Percentiles rank a stretch among this genome's conserved stretches.
These are phyloP conservation scores for Streblospio benedicti DNA, from an alignment of 1,140 invertebrate species.

Conservation along the genomic window DNA sequence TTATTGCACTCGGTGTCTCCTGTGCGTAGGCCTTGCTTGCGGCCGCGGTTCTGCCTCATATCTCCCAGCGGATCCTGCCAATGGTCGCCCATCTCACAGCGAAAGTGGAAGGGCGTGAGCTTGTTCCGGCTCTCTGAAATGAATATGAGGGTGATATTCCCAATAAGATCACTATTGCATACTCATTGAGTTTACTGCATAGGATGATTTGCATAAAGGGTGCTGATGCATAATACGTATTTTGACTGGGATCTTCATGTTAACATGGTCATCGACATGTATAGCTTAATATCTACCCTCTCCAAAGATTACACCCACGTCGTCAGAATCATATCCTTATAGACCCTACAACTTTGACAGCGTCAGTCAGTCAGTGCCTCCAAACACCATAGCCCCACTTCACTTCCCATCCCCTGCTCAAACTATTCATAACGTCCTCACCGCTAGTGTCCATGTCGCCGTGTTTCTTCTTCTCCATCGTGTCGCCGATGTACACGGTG, in stretches of 20 bases:
- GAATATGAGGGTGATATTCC: too few species aligned
- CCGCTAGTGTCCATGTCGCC: neutral
- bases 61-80: constrained; percentile 1
- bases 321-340: neutral
- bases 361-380: neutral
- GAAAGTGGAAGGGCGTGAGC: neutral
- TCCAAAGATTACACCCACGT: neutral
- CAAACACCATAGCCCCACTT: too few species aligned
- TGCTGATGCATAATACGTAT: neutral
- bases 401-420: too few species aligned
- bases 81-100: constrained; percentile 11
- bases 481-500: too few species aligned
- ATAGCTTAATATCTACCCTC: neutral
- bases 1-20: neutral
- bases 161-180: neutral
- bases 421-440: too few species aligned
- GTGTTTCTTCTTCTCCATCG: neutral
- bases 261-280: neutral
- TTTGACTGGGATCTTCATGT: neutral
- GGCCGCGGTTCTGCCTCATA: neutral
- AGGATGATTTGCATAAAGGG: neutral
- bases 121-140: too few species aligned
- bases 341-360: neutral
- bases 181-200: neutral
- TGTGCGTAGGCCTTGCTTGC: constrained; percentile 2